phyloP scores from a whole-genome alignment of 2,888 invertebrate genomes.

The Parthenolecanium corni region DNA sequence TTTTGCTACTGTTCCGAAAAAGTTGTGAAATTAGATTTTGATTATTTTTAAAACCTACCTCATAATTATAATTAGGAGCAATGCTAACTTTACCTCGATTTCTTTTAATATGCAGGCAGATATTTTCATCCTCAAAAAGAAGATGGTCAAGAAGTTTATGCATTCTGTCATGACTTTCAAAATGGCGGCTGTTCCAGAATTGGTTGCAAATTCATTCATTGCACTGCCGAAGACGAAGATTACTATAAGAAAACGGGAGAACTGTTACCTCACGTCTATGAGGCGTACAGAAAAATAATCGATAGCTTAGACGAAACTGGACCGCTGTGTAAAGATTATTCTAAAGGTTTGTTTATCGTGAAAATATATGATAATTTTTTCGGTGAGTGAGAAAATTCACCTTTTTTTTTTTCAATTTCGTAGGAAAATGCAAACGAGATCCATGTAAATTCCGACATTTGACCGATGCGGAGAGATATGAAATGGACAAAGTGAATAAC shows the following conservation, averaged over 20 bases:
- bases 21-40: too few species aligned
- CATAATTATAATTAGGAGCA: too few species aligned
- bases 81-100: too few species aligned
- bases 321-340: conserved; percentile 52
- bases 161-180: conserved; percentile 57
- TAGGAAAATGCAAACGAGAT: conserved; percentile 27
- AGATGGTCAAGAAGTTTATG: conserved; percentile 37
- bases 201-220: conserved; percentile 66
- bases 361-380: too few species aligned
- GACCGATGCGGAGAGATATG: conserved; percentile 5
- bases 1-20: too few species aligned
- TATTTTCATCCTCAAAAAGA: conserved; percentile 32
- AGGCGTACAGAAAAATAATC: conserved; percentile 11
- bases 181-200: conserved; percentile 61
- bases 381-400: too few species aligned
- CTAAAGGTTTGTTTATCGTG: conserved; percentile 46
- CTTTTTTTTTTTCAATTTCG: not conserved
- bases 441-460: conserved; percentile 31
- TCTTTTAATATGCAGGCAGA: conserved; percentile 28
- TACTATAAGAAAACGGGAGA: conserved; percentile 61
- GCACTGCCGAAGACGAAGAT: conserved; percentile 60
- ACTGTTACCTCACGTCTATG: conserved; percentile 48
- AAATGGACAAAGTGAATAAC: not conserved
- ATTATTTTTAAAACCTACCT: too few species aligned
- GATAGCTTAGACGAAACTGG: conserved; percentile 46